Evolutionary conservation across 2,113 vertebrate genomes (phyloP), one percentile per base, ranked within the genome.

Genomic region (Lethenteron reissneri): DNA sequence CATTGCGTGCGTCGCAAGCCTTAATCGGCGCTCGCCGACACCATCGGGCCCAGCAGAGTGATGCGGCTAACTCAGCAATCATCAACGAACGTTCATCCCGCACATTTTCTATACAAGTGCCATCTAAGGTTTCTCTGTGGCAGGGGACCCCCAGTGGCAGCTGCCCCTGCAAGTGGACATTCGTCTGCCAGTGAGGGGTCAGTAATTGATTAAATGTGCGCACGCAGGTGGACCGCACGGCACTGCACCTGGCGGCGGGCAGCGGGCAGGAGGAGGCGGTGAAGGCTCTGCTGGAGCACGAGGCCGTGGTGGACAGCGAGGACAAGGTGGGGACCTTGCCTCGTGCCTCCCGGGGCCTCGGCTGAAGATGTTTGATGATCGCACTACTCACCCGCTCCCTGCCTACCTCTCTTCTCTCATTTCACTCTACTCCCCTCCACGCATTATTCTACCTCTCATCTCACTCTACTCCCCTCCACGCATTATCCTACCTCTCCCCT

Each of bases 201-300:
- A 5, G 41, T 41, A 41, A 41, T 41, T 41, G 41, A 41, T 41
- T 3, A 41, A 41, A 41, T 41, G 41, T 41, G 41, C 41, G 41
- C 6, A 3, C 41, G 41, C 82, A 92, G 89, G 70, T 76, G 58
- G 86, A 83, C 14, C 81, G 88, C 71, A 87, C 81, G 72, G 87
- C 88, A 3, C 78, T 92, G 76, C 90, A 94, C 79, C 89, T 89
- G 90, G 89, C 90, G 0, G 84, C 81, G 0, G 88, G 87, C 21
- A 81, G 83, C 0, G 90, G 90, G 12, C 83, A 82, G 0, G 81
- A 82, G 74, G 80, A 85, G 70, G 90, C 87, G 0, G 78, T 92
- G 11, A 79, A 81, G 3, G 80, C 91, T 21, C 84, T 95, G 1
- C 79, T 94, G 78, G 83, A 87, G 1, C 81, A 85, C 0, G 78